Evolutionary conservation across 1,140 invertebrate species (phyloP), one percentile per base, ranked within the genome.

Genomic region (Ladona fulva): DNA sequence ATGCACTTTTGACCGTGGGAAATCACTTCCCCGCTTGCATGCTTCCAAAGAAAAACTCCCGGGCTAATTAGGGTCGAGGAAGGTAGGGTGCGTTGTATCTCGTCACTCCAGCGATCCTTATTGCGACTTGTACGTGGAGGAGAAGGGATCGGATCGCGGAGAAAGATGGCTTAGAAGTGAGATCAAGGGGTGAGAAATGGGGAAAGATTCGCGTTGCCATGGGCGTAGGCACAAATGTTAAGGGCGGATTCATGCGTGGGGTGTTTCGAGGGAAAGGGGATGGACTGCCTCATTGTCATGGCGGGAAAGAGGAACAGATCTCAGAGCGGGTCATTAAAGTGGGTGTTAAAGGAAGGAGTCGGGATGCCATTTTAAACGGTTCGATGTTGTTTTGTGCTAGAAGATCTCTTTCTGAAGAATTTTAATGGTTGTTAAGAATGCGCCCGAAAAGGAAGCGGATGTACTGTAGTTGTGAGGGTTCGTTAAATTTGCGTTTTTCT

Each of bases 1-100:
- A 19, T 66, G 52, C 52, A 66, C n/a, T 66, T 66, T 66, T 66
- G 52, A 66, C n/a, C 52, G 52, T 66, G 52, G 52, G 52, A 66
- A 66, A 66, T 66, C 5, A 22, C 52, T 19, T 66, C 52, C 14
- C 14, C 1, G 52, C 29, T 37, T 37, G 52, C 52, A 66, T 19
- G 52, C 52, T 16, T 66, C 52, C 52, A 19, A 3, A 12, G 52
- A 52, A 19, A 52, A 52, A 52, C 44, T 52, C 10, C 19, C 52
- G n/a, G 52, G 52, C 52, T 66, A 66, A 66, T 66, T 66, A 66
- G 52, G 52, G 16, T 66, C 52, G 52, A 6, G 52, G 52, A 66
- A 16, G 52, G 52, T 66, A 66, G 16, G 52, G 52, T 19, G 52
- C n/a, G 52, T 66, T 66, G 52, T 66, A 66, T 66, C 52, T 66